phyloP scores from a whole-genome alignment of 2,797 vertebrate genomes.

The Pangasius mekongensis region DNA sequence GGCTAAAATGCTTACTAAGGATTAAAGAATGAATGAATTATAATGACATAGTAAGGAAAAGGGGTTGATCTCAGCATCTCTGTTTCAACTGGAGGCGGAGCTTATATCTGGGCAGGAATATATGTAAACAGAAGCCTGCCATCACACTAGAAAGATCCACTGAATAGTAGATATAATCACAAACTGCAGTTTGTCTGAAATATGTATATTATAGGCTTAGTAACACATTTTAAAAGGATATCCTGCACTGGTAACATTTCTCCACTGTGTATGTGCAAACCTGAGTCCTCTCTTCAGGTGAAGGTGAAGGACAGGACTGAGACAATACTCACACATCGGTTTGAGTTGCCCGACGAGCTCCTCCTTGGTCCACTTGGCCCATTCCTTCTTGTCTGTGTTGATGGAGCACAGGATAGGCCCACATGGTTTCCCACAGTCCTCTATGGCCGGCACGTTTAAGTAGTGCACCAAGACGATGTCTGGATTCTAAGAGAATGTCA shows the following conservation, averaged over 20 bases:
- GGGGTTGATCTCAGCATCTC: neutral
- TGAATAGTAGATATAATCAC: neutral
- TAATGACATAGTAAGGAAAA: neutral
- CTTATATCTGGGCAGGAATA: neutral
- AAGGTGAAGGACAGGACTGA: neutral
- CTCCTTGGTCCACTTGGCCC: slow-evolving; percentile 99
- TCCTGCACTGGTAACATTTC: neutral
- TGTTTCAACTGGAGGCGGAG: neutral
- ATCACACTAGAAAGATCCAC: neutral
- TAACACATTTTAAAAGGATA: neutral
- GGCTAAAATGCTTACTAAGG: neutral
- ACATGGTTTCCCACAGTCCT: slow-evolving; percentile 98
- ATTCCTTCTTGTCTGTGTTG: slow-evolving; percentile 99
- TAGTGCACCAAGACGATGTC: slow-evolving; percentile 99
- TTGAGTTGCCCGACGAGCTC: slow-evolving; percentile 98
- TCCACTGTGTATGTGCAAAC: neutral
- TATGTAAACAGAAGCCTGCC: neutral
- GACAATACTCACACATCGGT: slow-evolving; percentile 94
- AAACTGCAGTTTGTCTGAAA: neutral
- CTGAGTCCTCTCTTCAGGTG: neutral
- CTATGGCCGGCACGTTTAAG: slow-evolving; percentile 98
- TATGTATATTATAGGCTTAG: neutral
- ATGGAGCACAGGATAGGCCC: slow-evolving; percentile 98
- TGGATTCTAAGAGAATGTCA: slow-evolving; percentile 83
- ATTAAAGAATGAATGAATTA: neutral